Evolutionary conservation across 2,888 invertebrate genomes (phyloP), one percentile per base, ranked within the genome.

Genomic region (Entomobrya multifasciata): DNA sequence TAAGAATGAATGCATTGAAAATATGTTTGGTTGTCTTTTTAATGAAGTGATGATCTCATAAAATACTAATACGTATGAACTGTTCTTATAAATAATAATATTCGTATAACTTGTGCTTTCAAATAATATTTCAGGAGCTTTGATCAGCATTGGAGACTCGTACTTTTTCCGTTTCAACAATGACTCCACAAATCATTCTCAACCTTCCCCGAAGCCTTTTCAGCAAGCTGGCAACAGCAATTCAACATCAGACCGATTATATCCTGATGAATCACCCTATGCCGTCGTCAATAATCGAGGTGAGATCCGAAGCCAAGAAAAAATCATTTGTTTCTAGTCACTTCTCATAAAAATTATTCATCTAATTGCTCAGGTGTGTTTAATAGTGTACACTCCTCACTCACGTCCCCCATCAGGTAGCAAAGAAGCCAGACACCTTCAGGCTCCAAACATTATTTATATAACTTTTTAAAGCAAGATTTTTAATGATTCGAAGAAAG

Each of bases 61-160:
- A 67, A 47, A 44, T 44, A 17, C 5, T 41, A 60, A 41, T 25
- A 17, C n/a, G n/a, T n/a, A n/a, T n/a, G n/a, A n/a, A n/a, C 47
- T 78, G 10, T 49, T 72, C 25, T 60, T 36, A 27, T 5, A n/a
- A 60, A 17, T 17, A 81, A 70, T 81, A 15, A 62, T n/a, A n/a
- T n/a, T n/a, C n/a, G n/a, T n/a, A n/a, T n/a, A n/a, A n/a, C n/a
- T n/a, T n/a, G n/a, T n/a, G n/a, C n/a, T n/a, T n/a, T n/a, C n/a
- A n/a, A n/a, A n/a, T n/a, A n/a, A n/a, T n/a, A 65, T 89, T 89
- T 13, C 94, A 97, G 97, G 97, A 92, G 97, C 96, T 92, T 97
- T 97, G 96, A 93, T 98, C 89, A 97, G 97, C 77, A 95, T 98
- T 91, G 98, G 98, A 36, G 95, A 97, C 74, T 97, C 97, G 77